These are phyloP conservation scores for Stichodactyla helianthus DNA, from an alignment of 64 coral and sea anemone species.

Conservation along the genomic window DNA sequence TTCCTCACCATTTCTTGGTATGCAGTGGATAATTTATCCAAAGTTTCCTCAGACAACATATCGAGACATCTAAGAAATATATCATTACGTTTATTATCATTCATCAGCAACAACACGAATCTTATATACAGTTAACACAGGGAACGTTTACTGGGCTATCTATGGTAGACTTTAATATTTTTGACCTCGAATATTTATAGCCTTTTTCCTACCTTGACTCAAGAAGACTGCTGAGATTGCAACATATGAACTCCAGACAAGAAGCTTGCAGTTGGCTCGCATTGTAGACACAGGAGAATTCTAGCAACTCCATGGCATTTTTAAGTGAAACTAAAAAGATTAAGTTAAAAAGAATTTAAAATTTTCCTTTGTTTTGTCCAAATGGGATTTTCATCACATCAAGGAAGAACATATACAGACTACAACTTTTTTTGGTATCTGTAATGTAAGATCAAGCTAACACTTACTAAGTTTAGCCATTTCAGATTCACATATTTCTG, in stretches of 20 bases:
- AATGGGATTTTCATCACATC: too few species aligned
- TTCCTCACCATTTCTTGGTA: slow-evolving; percentile 63
- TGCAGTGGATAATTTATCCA: slow-evolving; percentile 49
- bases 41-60: slow-evolving; percentile 58
- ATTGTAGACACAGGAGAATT: slow-evolving; percentile 85
- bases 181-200: too few species aligned
- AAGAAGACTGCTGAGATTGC: slow-evolving; percentile 53
- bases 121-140: background rate
- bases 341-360: too few species aligned
- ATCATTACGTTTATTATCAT: background rate
- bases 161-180: too few species aligned
- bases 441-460: background rate
- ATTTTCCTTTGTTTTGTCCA: too few species aligned
- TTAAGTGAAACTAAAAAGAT: background rate
- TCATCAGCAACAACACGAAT: background rate
- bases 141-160: too few species aligned
- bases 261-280: slow-evolving; percentile 57
- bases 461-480: slow-evolving; percentile 67
- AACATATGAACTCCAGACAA: slow-evolving; percentile 83
- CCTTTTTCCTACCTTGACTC: slow-evolving; percentile 46
- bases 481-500: slow-evolving; percentile 75
- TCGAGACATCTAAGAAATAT: slow-evolving; percentile 40
- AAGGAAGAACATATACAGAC: too few species aligned
- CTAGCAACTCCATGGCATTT: slow-evolving; percentile 55
- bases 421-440: background rate